Evolutionary conservation across 2,113 vertebrate species (phyloP), one percentile per base, ranked within the genome.

Genomic region (Anolis sagrei): DNA sequence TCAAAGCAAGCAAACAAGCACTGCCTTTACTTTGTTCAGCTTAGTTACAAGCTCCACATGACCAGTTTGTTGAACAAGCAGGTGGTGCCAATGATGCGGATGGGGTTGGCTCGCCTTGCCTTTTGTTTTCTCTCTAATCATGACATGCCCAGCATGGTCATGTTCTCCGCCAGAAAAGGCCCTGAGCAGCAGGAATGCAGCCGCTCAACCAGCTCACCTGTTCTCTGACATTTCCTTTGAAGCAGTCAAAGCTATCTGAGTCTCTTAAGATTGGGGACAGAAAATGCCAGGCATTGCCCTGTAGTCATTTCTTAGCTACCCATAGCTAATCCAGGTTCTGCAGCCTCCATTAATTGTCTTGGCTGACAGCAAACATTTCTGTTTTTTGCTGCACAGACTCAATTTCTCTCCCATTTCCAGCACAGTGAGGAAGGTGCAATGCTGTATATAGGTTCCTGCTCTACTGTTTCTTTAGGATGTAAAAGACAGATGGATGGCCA

Each of bases 11-110:
- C 54, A 77, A 93, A 48, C 32, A 29, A 80, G 89, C 19, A 85
- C 73, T 34, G 36, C 27, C 0, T 69, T 86, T 84, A 81, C 80
- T 81, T 82, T 77, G 51, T 39, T 83, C 49, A 1, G 72, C 48
- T 87, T 69, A 0, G 0, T 0, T 44, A 66, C 86, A 72, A 70
- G 51, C 61, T 39, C 68, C 25, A 2, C 18, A 66, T 23, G 69
- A 70, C 79, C 34, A 1, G 23, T 76, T 48, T 94, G 69, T 94
- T 94, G 94, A 91, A 88, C 86, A 93, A 93, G 87, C 76, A 93
- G 94, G 95, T 0, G 62, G 88, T 82, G 70, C 91, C 29, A 75
- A 2, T 66, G 34, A 89, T 44, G 19, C 89, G 69, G 81, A 58
- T 49, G 85, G 81, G 32, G 34, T 36, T 48, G 87, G 64, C 83